Conservation (phyloP, 1,140 invertebrate genomes). For the Trichonephila clavipes region DNA sequence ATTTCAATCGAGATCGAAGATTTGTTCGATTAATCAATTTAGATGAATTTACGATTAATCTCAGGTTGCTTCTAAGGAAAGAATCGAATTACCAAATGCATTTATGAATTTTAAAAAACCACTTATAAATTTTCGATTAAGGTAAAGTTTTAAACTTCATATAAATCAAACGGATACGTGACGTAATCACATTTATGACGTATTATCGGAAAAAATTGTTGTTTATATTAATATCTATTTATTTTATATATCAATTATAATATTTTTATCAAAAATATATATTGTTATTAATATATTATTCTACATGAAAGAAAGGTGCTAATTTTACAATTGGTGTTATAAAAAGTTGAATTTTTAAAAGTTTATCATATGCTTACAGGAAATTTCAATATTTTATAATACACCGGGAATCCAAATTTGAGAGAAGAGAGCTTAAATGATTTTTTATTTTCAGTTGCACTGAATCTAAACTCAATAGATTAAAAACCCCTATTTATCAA, state of each 20-base stretch:
- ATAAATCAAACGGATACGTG: not conserved
- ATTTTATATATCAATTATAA: not conserved
- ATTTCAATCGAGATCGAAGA: not conserved
- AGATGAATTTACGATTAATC: not conserved
- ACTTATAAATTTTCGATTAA: not conserved
- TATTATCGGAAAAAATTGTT: not conserved
- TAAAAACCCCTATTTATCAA: not conserved
- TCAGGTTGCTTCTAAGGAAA: not conserved
- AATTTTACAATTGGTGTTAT: conserved; percentile 8
- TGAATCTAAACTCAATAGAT: not conserved
- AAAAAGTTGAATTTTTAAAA: not conserved
- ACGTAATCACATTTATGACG: not conserved
- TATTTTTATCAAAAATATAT: conserved; percentile 28
- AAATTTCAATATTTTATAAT: not conserved
- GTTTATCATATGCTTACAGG: not conserved
- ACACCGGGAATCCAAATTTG: not conserved
- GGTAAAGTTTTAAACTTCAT: not conserved
- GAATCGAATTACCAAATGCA: not conserved
- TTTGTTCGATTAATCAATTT: not conserved
- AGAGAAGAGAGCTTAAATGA: not conserved
- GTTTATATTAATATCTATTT: conserved; percentile 6
- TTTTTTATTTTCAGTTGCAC: not conserved
- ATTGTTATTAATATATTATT: not conserved
- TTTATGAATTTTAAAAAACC: not conserved
- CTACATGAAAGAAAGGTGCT: not conserved